phyloP scores from a whole-genome alignment of 2,888 invertebrate species.

The Aspidapion aeneum region DNA sequence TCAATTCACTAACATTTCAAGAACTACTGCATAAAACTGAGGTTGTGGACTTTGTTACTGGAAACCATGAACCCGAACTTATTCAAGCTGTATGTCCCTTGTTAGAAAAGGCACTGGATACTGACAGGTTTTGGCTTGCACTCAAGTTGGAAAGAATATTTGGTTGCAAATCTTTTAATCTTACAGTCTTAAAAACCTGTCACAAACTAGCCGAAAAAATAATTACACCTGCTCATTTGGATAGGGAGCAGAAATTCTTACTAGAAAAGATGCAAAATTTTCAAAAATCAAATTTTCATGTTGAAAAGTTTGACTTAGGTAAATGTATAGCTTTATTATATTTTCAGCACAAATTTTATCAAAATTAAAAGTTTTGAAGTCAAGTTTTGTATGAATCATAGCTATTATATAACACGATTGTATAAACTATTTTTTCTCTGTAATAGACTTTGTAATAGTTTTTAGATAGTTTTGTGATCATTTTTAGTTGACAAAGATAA shows the following conservation, averaged over 20 bases:
- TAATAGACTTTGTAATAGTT: too few relatives aligned
- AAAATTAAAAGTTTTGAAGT: too few relatives aligned
- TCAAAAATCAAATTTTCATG: too few relatives aligned
- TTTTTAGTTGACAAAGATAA: too few relatives aligned
- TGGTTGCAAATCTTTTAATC: conserved; percentile 48
- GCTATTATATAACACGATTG: too few relatives aligned
- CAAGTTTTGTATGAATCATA: too few relatives aligned
- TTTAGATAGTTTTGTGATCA: too few relatives aligned
- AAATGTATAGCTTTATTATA: too few relatives aligned
- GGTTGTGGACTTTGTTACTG: conserved; percentile 23
- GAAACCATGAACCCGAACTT: conserved; percentile 36
- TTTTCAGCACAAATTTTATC: too few relatives aligned
- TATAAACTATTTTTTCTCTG: too few relatives aligned
- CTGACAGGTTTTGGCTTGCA: conserved; percentile 57
- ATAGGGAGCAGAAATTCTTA: conserved; percentile 60
- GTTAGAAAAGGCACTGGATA: conserved; percentile 50
- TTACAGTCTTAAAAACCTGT: conserved; percentile 60
- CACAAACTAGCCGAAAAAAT: conserved; percentile 62
- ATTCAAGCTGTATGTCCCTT: conserved; percentile 6
- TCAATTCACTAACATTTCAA: conserved; percentile 25
- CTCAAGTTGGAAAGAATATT: conserved; percentile 57
- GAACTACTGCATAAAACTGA: conserved; percentile 28
- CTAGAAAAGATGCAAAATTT: too few relatives aligned
- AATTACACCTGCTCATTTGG: conserved; percentile 59
- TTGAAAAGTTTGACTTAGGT: too few relatives aligned